Conservation (phyloP, 1,140 invertebrate species). For the Euglossa dilemma region DNA sequence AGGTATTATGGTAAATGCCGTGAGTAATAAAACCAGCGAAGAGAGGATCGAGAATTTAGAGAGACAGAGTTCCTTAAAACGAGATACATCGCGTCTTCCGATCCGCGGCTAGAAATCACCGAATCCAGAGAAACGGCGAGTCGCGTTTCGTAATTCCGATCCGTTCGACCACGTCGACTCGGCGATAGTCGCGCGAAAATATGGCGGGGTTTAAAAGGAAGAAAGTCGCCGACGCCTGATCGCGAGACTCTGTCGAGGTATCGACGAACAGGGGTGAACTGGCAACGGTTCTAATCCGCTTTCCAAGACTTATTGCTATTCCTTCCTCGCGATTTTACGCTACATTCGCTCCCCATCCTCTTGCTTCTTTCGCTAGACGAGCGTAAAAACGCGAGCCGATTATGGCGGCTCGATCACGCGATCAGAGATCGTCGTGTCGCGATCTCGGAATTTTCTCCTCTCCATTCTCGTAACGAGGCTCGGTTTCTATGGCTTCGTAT, state of each 20-base stretch:
- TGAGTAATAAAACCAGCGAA: not conserved
- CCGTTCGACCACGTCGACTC: not conserved
- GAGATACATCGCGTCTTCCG: too few species aligned
- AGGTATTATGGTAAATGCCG: conserved; percentile 45
- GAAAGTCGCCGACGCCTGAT: not conserved
- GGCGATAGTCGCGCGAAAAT: not conserved
- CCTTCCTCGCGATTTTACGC: conserved; percentile 59
- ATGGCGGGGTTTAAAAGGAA: not conserved
- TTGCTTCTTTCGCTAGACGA: not conserved
- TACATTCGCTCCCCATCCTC: conserved; percentile 42
- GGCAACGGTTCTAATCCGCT: conserved; percentile 55
- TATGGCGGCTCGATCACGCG: not conserved
- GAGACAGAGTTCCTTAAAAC: not conserved
- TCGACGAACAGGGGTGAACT: not conserved
- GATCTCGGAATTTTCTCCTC: not conserved
- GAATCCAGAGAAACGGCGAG: too few species aligned
- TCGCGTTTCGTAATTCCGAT: too few species aligned
- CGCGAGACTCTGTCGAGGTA: conserved; percentile 13
- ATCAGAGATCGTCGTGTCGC: not conserved
- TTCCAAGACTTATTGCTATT: conserved; percentile 63
- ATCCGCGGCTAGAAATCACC: not conserved
- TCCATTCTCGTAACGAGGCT: conserved; percentile 5
- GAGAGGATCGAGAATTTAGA: not conserved
- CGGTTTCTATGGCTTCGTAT: not conserved
- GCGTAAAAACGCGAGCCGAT: conserved; percentile 14